phyloP scores from a whole-genome alignment of 1,140 invertebrate species.

The Trialeurodes vaporariorum region DNA sequence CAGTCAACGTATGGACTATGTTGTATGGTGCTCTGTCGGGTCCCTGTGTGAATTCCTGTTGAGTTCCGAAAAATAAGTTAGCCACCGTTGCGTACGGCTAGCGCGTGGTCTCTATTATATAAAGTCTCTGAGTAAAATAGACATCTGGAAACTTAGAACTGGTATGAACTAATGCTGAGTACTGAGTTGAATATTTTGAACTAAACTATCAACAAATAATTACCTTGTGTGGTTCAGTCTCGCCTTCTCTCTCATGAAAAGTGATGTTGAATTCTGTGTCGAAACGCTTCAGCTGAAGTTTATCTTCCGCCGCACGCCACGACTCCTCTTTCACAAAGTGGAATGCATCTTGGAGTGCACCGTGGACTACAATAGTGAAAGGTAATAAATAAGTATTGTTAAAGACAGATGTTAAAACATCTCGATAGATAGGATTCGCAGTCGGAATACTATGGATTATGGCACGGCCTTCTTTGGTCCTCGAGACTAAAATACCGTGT shows the following conservation, averaged over 20 bases:
- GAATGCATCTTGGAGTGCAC: slow-evolving; percentile 74
- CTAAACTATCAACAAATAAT: too few species aligned
- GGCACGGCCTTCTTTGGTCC: slow-evolving; percentile 61
- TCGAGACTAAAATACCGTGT: slow-evolving; percentile 77
- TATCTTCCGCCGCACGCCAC: slow-evolving; percentile 76
- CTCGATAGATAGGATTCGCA: slow-evolving; percentile 76
- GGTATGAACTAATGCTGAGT: too few species aligned
- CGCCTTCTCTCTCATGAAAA: slow-evolving; percentile 71
- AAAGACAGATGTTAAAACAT: slow-evolving; percentile 87
- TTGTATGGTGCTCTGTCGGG: too few species aligned
- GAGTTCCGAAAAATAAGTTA: too few species aligned
- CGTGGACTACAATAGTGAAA: slow-evolving; percentile 79
- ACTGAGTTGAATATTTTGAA: too few species aligned
- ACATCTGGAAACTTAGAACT: too few species aligned
- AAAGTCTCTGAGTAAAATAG: too few species aligned
- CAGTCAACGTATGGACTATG: too few species aligned
- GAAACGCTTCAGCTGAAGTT: slow-evolving; percentile 71
- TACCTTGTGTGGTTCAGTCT: slow-evolving; percentile 25
- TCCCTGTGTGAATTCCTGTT: too few species aligned
- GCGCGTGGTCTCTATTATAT: too few species aligned
- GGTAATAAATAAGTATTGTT: slow-evolving; percentile 80
- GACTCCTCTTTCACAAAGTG: slow-evolving; percentile 89
- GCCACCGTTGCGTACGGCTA: too few species aligned
- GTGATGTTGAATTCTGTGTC: slow-evolving; percentile 88
- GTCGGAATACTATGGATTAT: slow-evolving; percentile 75